Evolutionary conservation across 2,888 invertebrate genomes (phyloP), one percentile per base, ranked within the genome.

Genomic region (Mechanitis mazaeus): DNA sequence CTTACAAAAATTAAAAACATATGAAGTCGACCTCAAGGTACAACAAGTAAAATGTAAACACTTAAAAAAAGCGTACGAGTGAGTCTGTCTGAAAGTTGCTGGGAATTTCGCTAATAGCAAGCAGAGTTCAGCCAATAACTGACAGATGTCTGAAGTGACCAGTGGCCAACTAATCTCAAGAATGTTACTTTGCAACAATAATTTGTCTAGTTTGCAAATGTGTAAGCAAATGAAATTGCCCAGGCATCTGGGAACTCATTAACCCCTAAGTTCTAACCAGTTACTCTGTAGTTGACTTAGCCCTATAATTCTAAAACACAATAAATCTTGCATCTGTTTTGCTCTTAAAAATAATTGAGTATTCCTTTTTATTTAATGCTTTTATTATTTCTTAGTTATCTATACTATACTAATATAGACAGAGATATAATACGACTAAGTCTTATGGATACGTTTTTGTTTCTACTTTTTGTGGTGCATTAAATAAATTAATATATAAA

Each of bases 151-250:
- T 72, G 68, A 66, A 76, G 75, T 72, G 74, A 70, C 71, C 72
- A 68, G 68, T 67, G 67, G 68, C 69, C 67, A 78, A 80, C 77
- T 77, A 77, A 79, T 80, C 70, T 75, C 72, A 83, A 83, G 77
- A 76, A 83, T 83, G 80, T 80, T 76, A 77, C 72, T 79, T 78
- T 74, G 69, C 73, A 71, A 71, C 74, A 79, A 81, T 81, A 78
- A 79, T 81, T 81, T 79, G 81, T 80, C 73, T 80, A 78, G 80
- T 81, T 80, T 74, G 74, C 72, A 74, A 75, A 77, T 77, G 74
- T 73, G 75, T 75, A 77, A 77, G 75, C 76, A 80, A 80, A 82
- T 80, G 78, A 79, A 81, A 80, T 75, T 73, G 72, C 68, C 70
- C 72, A 74, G 79, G 74, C 77, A 77, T 78, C 77, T 69, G 72